These are phyloP conservation scores for Philypnodon macrostomus DNA, from an alignment of 2,797 vertebrate genomes.

Conservation along the genomic window DNA sequence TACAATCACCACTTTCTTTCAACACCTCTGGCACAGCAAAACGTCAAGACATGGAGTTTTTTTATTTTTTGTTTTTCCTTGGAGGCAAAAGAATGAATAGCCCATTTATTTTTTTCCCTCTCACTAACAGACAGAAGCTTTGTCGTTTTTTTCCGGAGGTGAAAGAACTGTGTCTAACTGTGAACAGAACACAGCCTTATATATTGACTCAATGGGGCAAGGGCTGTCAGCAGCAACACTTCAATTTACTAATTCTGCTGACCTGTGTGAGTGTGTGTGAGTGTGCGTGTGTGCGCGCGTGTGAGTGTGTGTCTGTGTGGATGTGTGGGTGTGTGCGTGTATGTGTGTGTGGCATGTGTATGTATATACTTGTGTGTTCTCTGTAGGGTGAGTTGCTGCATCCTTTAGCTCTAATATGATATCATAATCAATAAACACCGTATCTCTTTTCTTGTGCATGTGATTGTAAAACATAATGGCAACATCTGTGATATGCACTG, in stretches of 20 bases:
- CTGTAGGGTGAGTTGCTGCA: slow-evolving; percentile 55
- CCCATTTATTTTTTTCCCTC: slow-evolving; percentile 42
- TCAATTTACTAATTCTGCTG: slow-evolving; percentile 66
- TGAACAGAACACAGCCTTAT: slow-evolving; percentile 60
- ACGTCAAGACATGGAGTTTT: slow-evolving; percentile 29
- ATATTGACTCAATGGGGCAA: slow-evolving; percentile 69
- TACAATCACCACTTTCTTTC: slow-evolving; percentile 40
- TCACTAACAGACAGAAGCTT: slow-evolving; percentile 32
- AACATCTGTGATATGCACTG: neutral
- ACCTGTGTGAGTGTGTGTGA: slow-evolving; percentile 51
- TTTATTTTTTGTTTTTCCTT: too few species aligned
- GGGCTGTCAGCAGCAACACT: slow-evolving; percentile 72
- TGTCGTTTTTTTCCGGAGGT: too few species aligned
- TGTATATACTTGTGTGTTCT: slow-evolving; percentile 21
- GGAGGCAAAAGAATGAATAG: slow-evolving; percentile 35
- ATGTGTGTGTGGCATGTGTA: neutral
- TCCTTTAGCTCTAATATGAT: slow-evolving; percentile 48
- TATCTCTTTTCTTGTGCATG: slow-evolving; percentile 32
- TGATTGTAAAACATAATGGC: slow-evolving; percentile 26
- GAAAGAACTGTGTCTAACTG: slow-evolving; percentile 53
- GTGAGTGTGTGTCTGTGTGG: slow-evolving; percentile 10
- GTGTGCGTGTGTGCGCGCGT: slow-evolving; percentile 15
- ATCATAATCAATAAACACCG: slow-evolving; percentile 30
- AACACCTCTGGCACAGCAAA: slow-evolving; percentile 39
- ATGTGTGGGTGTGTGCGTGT: neutral